Conservation (phyloP, 2,113 vertebrate species). For the Cebidichthys violaceus region DNA sequence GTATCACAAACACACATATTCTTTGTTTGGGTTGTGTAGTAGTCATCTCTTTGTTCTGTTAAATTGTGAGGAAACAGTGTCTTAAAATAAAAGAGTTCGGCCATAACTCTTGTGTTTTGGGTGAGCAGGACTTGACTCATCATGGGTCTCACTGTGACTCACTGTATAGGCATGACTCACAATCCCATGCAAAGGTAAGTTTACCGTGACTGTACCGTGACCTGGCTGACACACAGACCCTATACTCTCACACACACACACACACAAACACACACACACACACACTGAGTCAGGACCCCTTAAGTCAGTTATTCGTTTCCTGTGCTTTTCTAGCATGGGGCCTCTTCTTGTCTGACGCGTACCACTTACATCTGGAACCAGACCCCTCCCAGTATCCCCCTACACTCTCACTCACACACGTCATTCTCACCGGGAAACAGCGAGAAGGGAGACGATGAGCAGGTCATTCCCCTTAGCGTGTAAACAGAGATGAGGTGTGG, state of each 20-base stretch:
- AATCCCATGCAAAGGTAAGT: slow-evolving; percentile 13
- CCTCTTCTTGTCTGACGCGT: slow-evolving; percentile 52
- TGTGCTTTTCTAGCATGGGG: slow-evolving; percentile 51
- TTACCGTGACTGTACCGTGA: slow-evolving; percentile 51
- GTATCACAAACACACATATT: slow-evolving; percentile 41
- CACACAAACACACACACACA: slow-evolving; percentile 24
- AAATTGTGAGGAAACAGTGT: background rate
- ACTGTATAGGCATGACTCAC: slow-evolving; percentile 49
- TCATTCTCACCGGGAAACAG: slow-evolving; percentile 59
- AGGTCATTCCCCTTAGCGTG: slow-evolving; percentile 30
- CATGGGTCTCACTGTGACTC: slow-evolving; percentile 38
- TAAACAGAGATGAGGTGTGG: slow-evolving; percentile 13
- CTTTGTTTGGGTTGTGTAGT: slow-evolving; percentile 48
- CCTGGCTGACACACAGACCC: slow-evolving; percentile 41
- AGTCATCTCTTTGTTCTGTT: slow-evolving; percentile 48
- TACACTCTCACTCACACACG: slow-evolving; percentile 29
- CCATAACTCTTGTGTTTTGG: too few species aligned
- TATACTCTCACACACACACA: background rate
- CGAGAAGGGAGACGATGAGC: slow-evolving; percentile 6
- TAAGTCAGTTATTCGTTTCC: slow-evolving; percentile 62
- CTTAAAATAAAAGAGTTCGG: background rate
- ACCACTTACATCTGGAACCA: slow-evolving; percentile 60
- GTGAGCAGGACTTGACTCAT: slow-evolving; percentile 40
- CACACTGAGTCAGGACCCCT: slow-evolving; percentile 57
- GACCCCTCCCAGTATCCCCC: slow-evolving; percentile 14